Evolutionary conservation across 2,888 invertebrate genomes (phyloP).

Genomic region (Dione vanillae): DNA sequence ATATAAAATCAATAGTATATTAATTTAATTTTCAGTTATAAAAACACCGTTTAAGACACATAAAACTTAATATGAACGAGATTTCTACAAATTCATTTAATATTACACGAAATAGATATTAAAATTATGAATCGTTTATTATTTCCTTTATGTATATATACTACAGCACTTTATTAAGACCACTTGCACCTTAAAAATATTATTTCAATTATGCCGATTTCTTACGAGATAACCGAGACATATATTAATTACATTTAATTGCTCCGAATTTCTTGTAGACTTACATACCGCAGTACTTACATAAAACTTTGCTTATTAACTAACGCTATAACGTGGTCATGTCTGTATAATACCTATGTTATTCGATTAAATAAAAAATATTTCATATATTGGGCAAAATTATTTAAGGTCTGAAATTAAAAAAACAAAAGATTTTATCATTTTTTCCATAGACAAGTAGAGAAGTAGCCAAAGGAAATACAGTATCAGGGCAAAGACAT

Average conservation of each 20-base stretch:
- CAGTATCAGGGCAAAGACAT: too few relatives aligned
- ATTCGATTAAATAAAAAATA: too few relatives aligned
- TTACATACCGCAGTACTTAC: slow-evolving; percentile 7
- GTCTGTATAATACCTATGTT: background rate
- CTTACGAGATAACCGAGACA: slow-evolving; percentile 16
- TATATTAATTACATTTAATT: slow-evolving; percentile 23
- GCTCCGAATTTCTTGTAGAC: slow-evolving; percentile 4
- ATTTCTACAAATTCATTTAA: slow-evolving; percentile 6
- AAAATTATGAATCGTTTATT: slow-evolving; percentile 14
- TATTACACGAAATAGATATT: background rate
- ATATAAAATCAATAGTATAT: too few relatives aligned
- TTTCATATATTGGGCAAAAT: too few relatives aligned
- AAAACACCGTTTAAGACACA: background rate
- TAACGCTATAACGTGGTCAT: background rate
- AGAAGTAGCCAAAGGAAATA: too few relatives aligned
- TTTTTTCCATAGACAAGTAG: too few relatives aligned
- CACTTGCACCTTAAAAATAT: slow-evolving; percentile 6
- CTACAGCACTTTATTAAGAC: background rate
- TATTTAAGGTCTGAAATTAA: too few relatives aligned
- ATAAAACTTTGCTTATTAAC: background rate
- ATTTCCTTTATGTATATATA: background rate
- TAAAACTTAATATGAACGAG: background rate
- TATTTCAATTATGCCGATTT: slow-evolving; percentile 18
- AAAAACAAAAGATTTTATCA: too few relatives aligned
- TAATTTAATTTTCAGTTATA: background rate